phyloP scores from a whole-genome alignment of 2,797 vertebrate genomes.

The Melanotaenia pygmaea region DNA sequence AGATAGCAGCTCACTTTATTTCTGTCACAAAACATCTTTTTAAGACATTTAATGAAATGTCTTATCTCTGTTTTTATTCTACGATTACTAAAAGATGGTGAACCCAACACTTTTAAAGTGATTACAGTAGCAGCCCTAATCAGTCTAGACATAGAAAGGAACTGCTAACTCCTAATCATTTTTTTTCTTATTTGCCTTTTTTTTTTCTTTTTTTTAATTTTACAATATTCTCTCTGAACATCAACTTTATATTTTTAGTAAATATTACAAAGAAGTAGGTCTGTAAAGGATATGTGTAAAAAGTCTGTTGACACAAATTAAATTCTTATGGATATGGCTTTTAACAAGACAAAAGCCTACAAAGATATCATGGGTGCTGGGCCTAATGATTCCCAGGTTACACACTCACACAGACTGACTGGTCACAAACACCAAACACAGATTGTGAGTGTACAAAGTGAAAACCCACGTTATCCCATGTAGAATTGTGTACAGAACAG shows the following conservation, averaged over 20 bases:
- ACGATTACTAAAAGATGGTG: constrained; percentile 9
- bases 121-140: not conserved
- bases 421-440: constrained; percentile 11
- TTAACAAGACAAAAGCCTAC: not conserved
- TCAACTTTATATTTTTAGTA: not conserved
- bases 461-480: not conserved
- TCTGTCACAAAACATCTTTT: constrained; percentile 11
- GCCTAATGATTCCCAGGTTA: not conserved
- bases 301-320: not conserved
- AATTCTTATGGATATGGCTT: not conserved
- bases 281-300: not conserved
- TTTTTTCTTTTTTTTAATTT: not conserved
- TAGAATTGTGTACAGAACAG: constrained; percentile 3
- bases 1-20: constrained; percentile 7
- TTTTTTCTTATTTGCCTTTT: no score
- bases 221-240: not conserved
- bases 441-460: constrained; percentile 22
- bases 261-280: not conserved
- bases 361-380: not conserved
- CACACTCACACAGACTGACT: not conserved
- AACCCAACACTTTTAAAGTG: not conserved
- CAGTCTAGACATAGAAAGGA: not conserved
- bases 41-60: constrained; percentile 45
- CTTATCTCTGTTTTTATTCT: constrained; percentile 44
- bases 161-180: not conserved